Percentiles rank a stretch among this genome's conserved stretches.
Evolutionary conservation across 1,140 invertebrate genomes (phyloP).

Genomic region (Parapsyche elsis): DNA sequence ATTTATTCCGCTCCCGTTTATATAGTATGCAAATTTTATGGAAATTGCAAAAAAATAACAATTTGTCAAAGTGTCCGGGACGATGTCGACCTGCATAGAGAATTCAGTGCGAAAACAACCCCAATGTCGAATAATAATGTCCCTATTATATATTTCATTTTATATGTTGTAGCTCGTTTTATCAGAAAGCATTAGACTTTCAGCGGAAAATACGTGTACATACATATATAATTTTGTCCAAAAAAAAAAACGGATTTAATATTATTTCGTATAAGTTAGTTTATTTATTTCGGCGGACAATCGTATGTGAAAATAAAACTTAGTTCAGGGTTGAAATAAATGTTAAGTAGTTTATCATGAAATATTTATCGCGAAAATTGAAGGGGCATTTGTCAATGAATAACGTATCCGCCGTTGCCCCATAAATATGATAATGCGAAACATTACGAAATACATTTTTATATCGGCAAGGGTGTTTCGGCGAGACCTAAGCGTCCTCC

Average conservation of each 20-base stretch:
- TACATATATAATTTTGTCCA: too few species aligned
- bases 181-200: too few species aligned
- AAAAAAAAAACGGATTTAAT: too few species aligned
- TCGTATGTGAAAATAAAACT: too few species aligned
- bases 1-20: conserved; percentile 29
- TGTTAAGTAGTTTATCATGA: not conserved
- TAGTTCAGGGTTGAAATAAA: too few species aligned
- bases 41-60: conserved; percentile 30
- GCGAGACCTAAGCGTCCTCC: not conserved
- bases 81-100: not conserved
- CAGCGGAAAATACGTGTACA: too few species aligned
- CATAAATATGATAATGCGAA: conserved; percentile 23
- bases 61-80: conserved; percentile 19
- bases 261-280: too few species aligned
- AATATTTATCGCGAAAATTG: not conserved
- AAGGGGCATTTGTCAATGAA: conserved; percentile 7
- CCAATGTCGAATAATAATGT: conserved; percentile 7
- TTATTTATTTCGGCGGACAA: too few species aligned
- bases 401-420: not conserved
- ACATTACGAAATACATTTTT: conserved; percentile 6
- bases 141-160: not conserved
- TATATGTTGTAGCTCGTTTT: not conserved
- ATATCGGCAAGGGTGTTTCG: not conserved
- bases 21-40: conserved; percentile 27
- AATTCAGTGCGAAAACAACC: conserved; percentile 15